Conservation (phyloP, 2,113 vertebrate genomes). For the Rissa tridactyla region DNA sequence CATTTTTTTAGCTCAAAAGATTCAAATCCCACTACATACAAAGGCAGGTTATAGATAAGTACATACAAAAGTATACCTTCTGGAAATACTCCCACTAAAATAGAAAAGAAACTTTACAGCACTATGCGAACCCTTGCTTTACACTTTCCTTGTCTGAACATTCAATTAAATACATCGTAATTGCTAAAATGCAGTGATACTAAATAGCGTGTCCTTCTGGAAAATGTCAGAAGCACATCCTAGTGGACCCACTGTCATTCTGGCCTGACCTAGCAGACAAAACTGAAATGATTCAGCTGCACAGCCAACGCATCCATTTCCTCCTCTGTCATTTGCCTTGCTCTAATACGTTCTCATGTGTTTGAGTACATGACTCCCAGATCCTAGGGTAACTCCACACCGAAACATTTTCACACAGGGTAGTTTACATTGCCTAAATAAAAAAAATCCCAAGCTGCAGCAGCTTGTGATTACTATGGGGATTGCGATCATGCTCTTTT, state of each 20-base stretch:
- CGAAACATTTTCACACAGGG: not conserved
- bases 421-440: not conserved
- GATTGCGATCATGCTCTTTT: not conserved
- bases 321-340: not conserved
- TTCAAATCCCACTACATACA: not conserved
- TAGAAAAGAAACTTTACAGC: not conserved
- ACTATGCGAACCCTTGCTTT: not conserved
- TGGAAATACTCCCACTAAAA: not conserved
- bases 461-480: not conserved
- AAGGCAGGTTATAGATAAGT: not conserved
- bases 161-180: fast-evolving
- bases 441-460: not conserved
- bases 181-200: not conserved
- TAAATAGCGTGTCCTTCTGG: not conserved
- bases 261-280: not conserved
- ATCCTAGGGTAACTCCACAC: not conserved
- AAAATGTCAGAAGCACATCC: not conserved
- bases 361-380: not conserved
- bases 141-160: not conserved
- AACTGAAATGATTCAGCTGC: not conserved
- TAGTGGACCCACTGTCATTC: not conserved
- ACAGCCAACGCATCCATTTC: not conserved
- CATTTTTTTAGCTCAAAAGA: not conserved
- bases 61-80: not conserved
- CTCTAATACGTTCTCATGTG: not conserved